Evolutionary conservation across 2,113 vertebrate genomes (phyloP).

Genomic region (Chunga burmeisteri): DNA sequence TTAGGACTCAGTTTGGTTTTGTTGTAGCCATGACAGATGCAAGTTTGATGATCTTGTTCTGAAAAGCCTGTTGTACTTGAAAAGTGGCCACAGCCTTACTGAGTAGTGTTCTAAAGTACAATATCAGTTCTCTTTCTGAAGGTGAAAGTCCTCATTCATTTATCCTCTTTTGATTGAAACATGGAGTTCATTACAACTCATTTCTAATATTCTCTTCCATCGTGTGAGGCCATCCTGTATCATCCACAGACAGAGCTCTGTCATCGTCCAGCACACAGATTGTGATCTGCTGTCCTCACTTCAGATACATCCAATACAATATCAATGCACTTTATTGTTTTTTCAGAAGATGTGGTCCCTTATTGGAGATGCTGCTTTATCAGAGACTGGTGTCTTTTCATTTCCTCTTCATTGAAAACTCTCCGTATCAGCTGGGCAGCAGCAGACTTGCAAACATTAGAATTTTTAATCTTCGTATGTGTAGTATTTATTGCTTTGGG

Average conservation of each 20-base stretch:
- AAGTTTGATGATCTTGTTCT: conserved; percentile 17
- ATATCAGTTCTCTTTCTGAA: conserved; percentile 2
- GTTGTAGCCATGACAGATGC: conserved; percentile 7
- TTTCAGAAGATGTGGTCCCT: conserved; percentile 52
- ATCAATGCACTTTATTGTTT: conserved; percentile 68
- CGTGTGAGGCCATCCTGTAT: neutral
- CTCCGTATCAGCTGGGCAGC: conserved; percentile 50
- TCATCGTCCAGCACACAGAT: conserved; percentile 36
- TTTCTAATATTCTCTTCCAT: conserved; percentile 23
- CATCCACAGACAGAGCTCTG: conserved; percentile 11
- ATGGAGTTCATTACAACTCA: conserved; percentile 38
- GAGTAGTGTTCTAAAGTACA: neutral
- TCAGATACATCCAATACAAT: conserved; percentile 60
- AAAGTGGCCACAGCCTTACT: conserved; percentile 9
- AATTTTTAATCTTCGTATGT: conserved; percentile 53
- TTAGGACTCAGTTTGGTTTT: neutral
- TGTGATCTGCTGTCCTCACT: conserved; percentile 63
- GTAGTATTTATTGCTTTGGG: conserved; percentile 64
- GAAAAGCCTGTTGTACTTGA: conserved; percentile 31
- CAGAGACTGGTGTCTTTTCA: conserved; percentile 67
- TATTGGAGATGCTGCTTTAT: conserved; percentile 66
- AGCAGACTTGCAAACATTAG: conserved; percentile 50
- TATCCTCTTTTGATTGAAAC: conserved; percentile 41
- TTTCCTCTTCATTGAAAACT: conserved; percentile 68
- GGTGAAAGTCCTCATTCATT: conserved; percentile 34